A percentile compares a stretch with the other conserved stretches of the same genome.
Conservation (phyloP, 2,113 vertebrate species). For the Indicator maculatus region DNA sequence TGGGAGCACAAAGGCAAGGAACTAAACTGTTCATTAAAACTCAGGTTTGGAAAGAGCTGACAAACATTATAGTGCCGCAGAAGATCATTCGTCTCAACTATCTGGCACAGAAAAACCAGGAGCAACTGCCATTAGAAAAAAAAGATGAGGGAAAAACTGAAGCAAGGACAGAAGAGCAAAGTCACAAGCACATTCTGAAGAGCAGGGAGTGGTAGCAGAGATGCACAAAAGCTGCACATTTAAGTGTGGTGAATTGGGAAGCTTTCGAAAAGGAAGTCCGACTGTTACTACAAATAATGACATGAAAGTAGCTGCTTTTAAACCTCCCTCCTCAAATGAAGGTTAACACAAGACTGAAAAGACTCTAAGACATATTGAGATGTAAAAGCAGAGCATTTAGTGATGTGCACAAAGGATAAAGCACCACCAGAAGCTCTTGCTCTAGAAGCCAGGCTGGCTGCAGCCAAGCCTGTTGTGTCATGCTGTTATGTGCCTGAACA, state of each 20-base stretch:
- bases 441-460: not conserved
- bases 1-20: slow-evolving; percentile 4
- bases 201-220: not conserved
- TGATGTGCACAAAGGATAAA: not conserved
- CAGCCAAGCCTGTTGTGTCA: not conserved
- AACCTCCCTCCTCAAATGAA: not conserved
- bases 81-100: slow-evolving; percentile 49
- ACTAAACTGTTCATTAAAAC: slow-evolving; percentile 55
- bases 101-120: not conserved
- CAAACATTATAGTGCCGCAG: not conserved
- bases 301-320: not conserved
- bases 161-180: slow-evolving; percentile 50
- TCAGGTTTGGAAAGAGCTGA: slow-evolving; percentile 46
- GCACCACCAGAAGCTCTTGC: not conserved
- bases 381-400: not conserved
- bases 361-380: not conserved
- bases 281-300: not conserved
- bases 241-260: not conserved
- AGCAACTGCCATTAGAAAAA: not conserved
- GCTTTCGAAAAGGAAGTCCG: not conserved
- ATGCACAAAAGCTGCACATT: not conserved
- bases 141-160: not conserved
- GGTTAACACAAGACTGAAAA: not conserved
- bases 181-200: not conserved
- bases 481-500: not conserved